Evolutionary conservation across 2,113 vertebrate genomes (phyloP).

Genomic region (Sinocyclocheilus anophthalmus): DNA sequence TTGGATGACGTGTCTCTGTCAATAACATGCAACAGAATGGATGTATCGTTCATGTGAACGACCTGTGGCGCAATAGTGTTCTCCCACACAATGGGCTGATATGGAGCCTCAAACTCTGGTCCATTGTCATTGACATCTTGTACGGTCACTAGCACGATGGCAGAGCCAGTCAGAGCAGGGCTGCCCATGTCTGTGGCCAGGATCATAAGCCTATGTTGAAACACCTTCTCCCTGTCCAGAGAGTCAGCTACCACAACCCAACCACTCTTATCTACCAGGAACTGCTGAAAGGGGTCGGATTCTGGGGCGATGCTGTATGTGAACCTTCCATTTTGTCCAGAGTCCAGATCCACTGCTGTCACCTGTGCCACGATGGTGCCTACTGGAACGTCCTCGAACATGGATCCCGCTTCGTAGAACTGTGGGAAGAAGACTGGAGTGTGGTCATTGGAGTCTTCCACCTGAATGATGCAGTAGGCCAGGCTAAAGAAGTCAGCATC

Average conservation of each 20-base stretch:
- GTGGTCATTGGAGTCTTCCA: constrained; percentile 87
- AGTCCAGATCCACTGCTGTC: constrained; percentile 84
- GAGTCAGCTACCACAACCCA: constrained; percentile 78
- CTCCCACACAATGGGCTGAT: constrained; percentile 85
- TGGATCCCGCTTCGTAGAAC: constrained; percentile 78
- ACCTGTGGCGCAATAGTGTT: constrained; percentile 79
- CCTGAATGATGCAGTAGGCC: constrained; percentile 81
- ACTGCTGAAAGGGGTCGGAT: constrained; percentile 81
- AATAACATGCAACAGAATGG: constrained; percentile 76
- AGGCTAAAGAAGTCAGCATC: constrained; percentile 84
- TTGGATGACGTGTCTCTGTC: constrained; percentile 82
- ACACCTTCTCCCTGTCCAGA: constrained; percentile 82
- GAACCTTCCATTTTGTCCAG: constrained; percentile 83
- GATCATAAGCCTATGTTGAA: constrained; percentile 81
- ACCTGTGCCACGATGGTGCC: constrained; percentile 85
- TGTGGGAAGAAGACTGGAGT: constrained; percentile 84
- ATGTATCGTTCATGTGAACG: constrained; percentile 82
- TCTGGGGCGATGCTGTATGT: constrained; percentile 78
- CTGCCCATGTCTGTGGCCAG: constrained; percentile 80
- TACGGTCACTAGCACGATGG: constrained; percentile 78
- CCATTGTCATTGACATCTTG: constrained; percentile 87
- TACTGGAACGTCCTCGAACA: constrained; percentile 79
- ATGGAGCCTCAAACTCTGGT: constrained; percentile 83
- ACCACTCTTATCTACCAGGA: constrained; percentile 80
- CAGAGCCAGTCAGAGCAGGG: constrained; percentile 79